Percentiles rank a stretch among this genome's conserved stretches.
Evolutionary conservation across 1,140 invertebrate species (phyloP).

Genomic region (Piezodorus guildinii): DNA sequence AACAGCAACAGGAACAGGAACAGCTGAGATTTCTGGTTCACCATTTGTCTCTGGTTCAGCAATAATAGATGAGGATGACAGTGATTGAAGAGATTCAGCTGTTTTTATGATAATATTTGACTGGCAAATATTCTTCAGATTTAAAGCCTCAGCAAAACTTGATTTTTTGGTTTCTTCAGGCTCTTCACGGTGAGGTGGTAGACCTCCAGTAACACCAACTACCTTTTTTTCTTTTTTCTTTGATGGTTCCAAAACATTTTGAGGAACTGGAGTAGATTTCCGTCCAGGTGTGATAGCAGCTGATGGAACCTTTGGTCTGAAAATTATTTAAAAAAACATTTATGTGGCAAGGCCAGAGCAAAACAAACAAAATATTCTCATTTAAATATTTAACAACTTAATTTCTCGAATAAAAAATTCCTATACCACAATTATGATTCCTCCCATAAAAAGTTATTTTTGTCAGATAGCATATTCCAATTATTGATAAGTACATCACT

Average conservation of each 20-base stretch:
- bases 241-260: background rate
- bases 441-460: too few species aligned
- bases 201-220: background rate
- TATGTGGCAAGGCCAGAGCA: background rate
- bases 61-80: too few species aligned
- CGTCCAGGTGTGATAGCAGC: background rate
- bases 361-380: too few species aligned
- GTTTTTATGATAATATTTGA: background rate
- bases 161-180: background rate
- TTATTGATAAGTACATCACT: too few species aligned
- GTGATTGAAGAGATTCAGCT: background rate
- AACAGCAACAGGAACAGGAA: background rate
- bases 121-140: background rate
- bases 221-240: conserved; percentile 8
- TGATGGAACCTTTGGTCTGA: background rate
- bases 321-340: background rate
- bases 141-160: conserved; percentile 1
- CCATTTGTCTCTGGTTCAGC: background rate
- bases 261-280: conserved; percentile 4
- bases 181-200: background rate
- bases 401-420: too few species aligned
- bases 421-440: too few species aligned
- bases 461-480: too few species aligned
- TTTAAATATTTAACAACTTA: too few species aligned
- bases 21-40: background rate